Percentiles rank a stretch among this genome's conserved stretches.
Evolutionary conservation across 2,888 invertebrate genomes (phyloP).

Genomic region (Horisme vitalbata): DNA sequence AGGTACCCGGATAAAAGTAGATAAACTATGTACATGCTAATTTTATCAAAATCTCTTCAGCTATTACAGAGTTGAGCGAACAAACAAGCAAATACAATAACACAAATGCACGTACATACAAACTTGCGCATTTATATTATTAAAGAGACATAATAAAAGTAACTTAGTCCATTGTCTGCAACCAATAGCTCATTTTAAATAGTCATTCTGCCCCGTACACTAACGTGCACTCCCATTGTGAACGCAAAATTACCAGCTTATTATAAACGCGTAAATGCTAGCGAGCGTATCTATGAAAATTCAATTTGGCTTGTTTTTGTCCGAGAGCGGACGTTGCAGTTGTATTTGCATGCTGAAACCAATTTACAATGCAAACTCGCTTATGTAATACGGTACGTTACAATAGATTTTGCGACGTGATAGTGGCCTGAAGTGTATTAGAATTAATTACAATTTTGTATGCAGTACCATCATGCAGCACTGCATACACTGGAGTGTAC

Average conservation of each 20-base stretch:
- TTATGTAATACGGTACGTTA: conserved; percentile 51
- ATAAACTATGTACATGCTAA: too few relatives aligned
- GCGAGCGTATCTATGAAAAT: conserved; percentile 65
- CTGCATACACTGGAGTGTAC: background rate
- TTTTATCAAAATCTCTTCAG: too few relatives aligned
- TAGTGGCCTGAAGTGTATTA: conserved; percentile 31
- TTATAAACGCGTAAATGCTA: conserved; percentile 34
- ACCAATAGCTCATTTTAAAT: too few relatives aligned
- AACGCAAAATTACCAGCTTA: conserved; percentile 32
- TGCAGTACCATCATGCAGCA: too few relatives aligned
- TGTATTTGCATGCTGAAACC: conserved; percentile 71
- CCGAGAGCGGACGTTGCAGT: conserved; percentile 52
- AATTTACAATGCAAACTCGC: conserved; percentile 76
- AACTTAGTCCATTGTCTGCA: too few relatives aligned
- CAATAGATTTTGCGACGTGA: conserved; percentile 35
- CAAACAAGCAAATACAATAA: too few relatives aligned
- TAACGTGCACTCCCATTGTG: conserved; percentile 7
- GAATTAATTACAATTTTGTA: conserved; percentile 11
- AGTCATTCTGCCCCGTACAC: background rate
- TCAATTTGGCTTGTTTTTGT: conserved; percentile 72
- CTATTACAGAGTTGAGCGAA: too few relatives aligned
- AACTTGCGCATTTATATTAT: too few relatives aligned
- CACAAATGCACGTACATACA: too few relatives aligned
- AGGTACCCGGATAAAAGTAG: too few relatives aligned
- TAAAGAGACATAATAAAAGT: too few relatives aligned